Conservation (phyloP, 2,113 vertebrate genomes). For the Gallinago jamesoni region DNA sequence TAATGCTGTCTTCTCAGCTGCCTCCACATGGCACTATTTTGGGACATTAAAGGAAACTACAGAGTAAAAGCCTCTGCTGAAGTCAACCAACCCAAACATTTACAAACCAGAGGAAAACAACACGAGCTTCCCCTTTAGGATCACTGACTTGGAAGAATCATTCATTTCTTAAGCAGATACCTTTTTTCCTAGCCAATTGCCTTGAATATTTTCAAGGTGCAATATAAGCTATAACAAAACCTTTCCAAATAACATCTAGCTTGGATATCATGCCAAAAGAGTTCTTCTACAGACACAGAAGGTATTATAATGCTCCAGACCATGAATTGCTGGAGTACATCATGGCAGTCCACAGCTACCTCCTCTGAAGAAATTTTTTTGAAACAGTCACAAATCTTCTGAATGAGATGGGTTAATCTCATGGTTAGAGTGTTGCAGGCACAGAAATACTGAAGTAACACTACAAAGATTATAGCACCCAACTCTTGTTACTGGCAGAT, state of each 20-base stretch:
- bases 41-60: neutral
- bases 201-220: neutral
- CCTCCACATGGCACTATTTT: neutral
- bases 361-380: neutral
- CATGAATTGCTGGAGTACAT: neutral
- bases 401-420: neutral
- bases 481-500: neutral
- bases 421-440: accelerated
- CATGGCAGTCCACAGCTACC: neutral
- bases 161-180: neutral
- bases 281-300: neutral
- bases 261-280: neutral
- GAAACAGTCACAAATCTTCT: neutral
- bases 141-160: neutral
- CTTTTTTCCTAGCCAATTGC: neutral
- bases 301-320: neutral
- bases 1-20: neutral
- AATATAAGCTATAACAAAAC: neutral
- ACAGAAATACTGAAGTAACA: accelerated
- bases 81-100: neutral
- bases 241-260: neutral
- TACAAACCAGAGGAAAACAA: neutral
- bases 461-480: accelerated
- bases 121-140: neutral
- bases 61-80: neutral